Evolutionary conservation across 2,113 vertebrate genomes (phyloP).

Genomic region (Phrynosoma blainvillii): DNA sequence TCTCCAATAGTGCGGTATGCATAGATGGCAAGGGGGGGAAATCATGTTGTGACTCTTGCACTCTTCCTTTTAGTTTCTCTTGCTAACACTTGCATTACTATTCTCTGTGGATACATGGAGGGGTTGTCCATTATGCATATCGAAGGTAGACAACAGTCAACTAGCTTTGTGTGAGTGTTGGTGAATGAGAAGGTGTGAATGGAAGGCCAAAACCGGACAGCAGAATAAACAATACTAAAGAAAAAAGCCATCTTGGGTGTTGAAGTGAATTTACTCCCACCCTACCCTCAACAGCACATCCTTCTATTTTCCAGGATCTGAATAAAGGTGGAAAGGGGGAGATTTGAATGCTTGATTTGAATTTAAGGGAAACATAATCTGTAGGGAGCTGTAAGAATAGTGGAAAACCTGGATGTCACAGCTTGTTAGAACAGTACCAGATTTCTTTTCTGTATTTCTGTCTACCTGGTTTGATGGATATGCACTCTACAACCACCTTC

Average conservation of each 20-base stretch:
- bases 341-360: background rate
- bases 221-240: accelerated
- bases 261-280: background rate
- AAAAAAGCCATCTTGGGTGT: background rate
- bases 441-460: background rate
- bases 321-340: background rate
- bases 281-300: too few relatives aligned
- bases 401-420: slow-evolving; percentile 20
- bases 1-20: slow-evolving; percentile 51
- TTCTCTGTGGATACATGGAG: background rate
- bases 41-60: slow-evolving; percentile 26
- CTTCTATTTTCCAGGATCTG: background rate
- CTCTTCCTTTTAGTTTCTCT: background rate
- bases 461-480: background rate
- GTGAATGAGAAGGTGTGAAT: background rate
- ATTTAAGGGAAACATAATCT: background rate
- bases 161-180: background rate
- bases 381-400: background rate
- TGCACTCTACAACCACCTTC: background rate
- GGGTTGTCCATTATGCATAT: slow-evolving; percentile 3
- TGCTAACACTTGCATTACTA: background rate
- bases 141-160: background rate
- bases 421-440: background rate
- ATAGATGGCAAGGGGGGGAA: slow-evolving; percentile 44
- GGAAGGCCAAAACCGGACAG: background rate